Evolutionary conservation across 1,140 invertebrate species (phyloP), one percentile per base, ranked within the genome.

Genomic region (Temnothorax longispinosus): DNA sequence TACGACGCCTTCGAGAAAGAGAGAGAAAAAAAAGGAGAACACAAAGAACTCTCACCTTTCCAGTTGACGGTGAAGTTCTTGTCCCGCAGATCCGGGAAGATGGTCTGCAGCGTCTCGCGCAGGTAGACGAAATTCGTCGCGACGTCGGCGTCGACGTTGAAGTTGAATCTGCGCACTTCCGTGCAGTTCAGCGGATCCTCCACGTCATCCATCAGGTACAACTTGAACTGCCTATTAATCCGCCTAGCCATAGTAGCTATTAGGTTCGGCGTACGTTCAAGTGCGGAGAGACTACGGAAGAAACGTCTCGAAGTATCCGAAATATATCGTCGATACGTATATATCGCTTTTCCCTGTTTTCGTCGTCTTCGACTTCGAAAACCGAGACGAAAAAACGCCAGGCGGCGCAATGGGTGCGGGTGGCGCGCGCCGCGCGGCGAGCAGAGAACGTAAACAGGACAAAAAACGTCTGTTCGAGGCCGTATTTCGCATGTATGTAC

Each of bases 81-180:
- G 1, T 90, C 91, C 54, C 91, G 91, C 0, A 97, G 87, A 2
- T 92, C 90, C 15, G 96, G 96, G 87, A 96, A 97, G 11, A 97
- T 90, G 10, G 93, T 92, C 52, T 94, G 92, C 38, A 97, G 88
- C 90, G 96, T 96, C 27, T 95, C 94, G 80, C 92, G 93, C 54
- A 97, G 87, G 78, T 96, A 95, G 3, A 92, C 77, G 88, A 95
- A 97, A 93, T 94, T 96, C 2, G 92, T 94, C 2, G 95, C 93
- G 5, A 95, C 93, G 88, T 94, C 94, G 54, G 93, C 92, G n/a
- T 96, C 95, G 21, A 96, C 88, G 21, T 21, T 21, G 21, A 21
- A 21, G 2, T 94, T 93, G 93, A 97, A 96, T 80, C 96, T 94
- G 44, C 96, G 94, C 3, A 97, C 95, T 94, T 97, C 96, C 50